Percentiles rank a stretch among this genome's conserved stretches.
These are phyloP conservation scores for Litocranius walleri DNA, from an alignment of 2,113 vertebrate genomes.

Conservation along the genomic window DNA sequence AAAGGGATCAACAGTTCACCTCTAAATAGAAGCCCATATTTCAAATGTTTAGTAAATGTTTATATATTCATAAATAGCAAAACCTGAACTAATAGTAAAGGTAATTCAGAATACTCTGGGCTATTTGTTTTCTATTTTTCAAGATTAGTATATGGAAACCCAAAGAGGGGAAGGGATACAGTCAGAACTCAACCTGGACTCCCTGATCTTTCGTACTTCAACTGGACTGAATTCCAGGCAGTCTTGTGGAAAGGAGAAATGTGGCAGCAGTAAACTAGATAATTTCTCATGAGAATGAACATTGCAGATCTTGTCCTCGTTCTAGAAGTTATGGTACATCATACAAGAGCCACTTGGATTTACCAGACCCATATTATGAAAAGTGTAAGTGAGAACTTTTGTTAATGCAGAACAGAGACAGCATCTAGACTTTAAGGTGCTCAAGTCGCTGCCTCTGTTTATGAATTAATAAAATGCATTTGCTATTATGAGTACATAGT, in stretches of 20 bases:
- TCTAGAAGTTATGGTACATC: background rate
- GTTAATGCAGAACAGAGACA: background rate
- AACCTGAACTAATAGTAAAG: background rate
- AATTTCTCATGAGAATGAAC: background rate
- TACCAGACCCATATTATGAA: background rate
- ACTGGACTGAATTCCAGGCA: background rate
- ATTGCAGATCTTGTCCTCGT: background rate
- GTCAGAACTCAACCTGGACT: background rate
- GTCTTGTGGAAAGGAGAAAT: background rate
- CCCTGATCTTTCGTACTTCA: background rate
- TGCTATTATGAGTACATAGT: background rate
- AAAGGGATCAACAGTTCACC: background rate
- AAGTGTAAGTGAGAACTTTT: background rate
- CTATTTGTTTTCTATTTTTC: background rate
- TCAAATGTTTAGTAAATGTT: background rate
- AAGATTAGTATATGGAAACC: background rate
- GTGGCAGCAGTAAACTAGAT: background rate
- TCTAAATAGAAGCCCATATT: background rate
- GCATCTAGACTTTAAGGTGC: background rate
- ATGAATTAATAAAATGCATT: background rate
- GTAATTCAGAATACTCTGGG: background rate
- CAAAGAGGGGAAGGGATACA: background rate
- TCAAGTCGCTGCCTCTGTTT: background rate
- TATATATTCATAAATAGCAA: background rate
- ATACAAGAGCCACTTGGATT: background rate